Conservation (phyloP, 2,888 invertebrate species). For the Leptodirus hochenwartii region DNA sequence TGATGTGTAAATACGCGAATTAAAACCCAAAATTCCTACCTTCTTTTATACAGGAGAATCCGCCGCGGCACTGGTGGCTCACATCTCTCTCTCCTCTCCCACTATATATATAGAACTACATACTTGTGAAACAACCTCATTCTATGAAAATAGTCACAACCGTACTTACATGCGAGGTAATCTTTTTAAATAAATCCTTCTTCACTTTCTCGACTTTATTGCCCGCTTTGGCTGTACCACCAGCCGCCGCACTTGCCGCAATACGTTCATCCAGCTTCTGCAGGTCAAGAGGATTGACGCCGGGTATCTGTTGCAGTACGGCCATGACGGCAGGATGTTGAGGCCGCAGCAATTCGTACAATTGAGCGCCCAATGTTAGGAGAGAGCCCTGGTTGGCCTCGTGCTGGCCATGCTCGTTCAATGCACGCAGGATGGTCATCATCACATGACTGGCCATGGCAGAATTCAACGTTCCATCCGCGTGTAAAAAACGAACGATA, state of each 20-base stretch:
- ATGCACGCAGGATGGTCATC: constrained; percentile 47
- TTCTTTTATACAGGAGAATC: too few relatives aligned
- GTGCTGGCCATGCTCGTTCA: constrained; percentile 78
- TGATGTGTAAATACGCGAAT: too few relatives aligned
- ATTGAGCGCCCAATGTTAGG: constrained; percentile 62
- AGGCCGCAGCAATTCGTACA: constrained; percentile 69
- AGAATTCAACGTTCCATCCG: constrained; percentile 41
- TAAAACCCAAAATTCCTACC: too few relatives aligned
- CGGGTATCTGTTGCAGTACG: constrained; percentile 64
- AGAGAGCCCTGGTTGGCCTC: constrained; percentile 72
- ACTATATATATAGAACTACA: too few relatives aligned
- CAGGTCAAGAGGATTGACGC: constrained; percentile 59
- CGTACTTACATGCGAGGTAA: constrained; percentile 51
- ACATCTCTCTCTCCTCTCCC: too few relatives aligned
- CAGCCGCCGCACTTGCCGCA: too few relatives aligned
- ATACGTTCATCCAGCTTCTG: constrained; percentile 77
- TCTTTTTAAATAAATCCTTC: constrained; percentile 79
- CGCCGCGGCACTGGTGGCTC: too few relatives aligned
- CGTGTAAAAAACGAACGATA: constrained; percentile 45
- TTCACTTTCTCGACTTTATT: constrained; percentile 77
- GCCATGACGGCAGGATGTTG: constrained; percentile 50
- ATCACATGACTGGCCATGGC: constrained; percentile 57
- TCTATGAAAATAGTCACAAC: constrained; percentile 1
- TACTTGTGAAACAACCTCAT: not conserved
- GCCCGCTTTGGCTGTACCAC: constrained; percentile 44